phyloP scores from a whole-genome alignment of 2,797 vertebrate species.

The Pteronotus mesoamericanus region DNA sequence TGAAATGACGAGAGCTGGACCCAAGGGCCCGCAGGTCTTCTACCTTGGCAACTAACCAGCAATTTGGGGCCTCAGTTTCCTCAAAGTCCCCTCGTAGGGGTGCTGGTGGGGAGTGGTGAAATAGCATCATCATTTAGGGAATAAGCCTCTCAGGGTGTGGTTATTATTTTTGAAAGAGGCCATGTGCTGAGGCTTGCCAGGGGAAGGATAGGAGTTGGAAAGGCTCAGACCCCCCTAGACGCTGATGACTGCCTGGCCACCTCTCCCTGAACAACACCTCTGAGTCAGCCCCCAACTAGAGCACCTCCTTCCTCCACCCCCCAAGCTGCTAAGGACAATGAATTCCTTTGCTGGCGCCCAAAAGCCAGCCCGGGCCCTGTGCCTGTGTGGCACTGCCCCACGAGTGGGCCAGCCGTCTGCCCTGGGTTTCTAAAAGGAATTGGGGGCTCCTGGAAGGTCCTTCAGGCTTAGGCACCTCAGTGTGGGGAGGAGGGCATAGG shows the following conservation, averaged over 20 bases:
- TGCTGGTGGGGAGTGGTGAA: conserved; percentile 43
- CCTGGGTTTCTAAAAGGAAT: conserved; percentile 3
- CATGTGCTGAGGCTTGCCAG: neutral
- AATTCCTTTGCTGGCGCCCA: neutral
- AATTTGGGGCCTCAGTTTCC: neutral
- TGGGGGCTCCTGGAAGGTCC: neutral
- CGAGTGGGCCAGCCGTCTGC: neutral
- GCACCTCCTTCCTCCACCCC: neutral
- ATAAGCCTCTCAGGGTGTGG: conserved; percentile 60
- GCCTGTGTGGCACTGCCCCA: neutral
- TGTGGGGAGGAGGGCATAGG: neutral
- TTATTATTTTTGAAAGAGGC: conserved; percentile 63
- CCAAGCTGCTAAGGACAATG: neutral
- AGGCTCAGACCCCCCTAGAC: neutral
- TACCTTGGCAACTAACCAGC: neutral
- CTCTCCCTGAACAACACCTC: neutral
- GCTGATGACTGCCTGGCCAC: neutral
- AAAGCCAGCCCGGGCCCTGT: neutral
- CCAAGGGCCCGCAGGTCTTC: neutral
- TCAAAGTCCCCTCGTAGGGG: neutral
- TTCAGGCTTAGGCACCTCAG: neutral
- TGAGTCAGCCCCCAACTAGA: neutral
- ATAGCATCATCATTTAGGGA: conserved; percentile 42
- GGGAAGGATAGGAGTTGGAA: neutral
- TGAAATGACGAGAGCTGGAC: neutral